These are phyloP conservation scores for Bombus sibiricus DNA, from an alignment of 1,140 invertebrate species.

Conservation along the genomic window DNA sequence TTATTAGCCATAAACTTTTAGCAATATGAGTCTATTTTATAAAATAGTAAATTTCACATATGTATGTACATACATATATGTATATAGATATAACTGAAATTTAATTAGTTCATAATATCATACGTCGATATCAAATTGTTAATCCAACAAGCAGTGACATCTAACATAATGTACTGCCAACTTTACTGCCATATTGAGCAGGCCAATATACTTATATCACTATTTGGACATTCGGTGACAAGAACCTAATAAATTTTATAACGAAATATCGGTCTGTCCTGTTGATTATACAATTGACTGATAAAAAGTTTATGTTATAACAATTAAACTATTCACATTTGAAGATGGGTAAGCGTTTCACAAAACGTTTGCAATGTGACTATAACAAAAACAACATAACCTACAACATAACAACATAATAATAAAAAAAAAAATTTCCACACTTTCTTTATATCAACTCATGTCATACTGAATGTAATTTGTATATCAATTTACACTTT, in stretches of 20 bases:
- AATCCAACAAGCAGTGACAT: slow-evolving; percentile 14
- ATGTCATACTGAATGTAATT: not conserved
- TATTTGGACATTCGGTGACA: slow-evolving; percentile 1
- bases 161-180: not conserved
- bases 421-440: not conserved
- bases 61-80: not conserved
- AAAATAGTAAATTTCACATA: not conserved
- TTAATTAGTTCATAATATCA: not conserved
- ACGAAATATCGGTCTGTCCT: not conserved
- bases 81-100: not conserved
- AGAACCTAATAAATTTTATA: slow-evolving; percentile 34
- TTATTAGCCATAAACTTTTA: not conserved
- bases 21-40: not conserved
- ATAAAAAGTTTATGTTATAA: slow-evolving; percentile 15
- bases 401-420: not conserved
- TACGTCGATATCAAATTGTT: not conserved
- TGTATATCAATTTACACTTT: not conserved
- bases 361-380: slow-evolving; percentile 3
- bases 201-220: slow-evolving; percentile 26
- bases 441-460: not conserved
- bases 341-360: slow-evolving; percentile 21
- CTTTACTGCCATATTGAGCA: not conserved
- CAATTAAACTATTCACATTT: not conserved
- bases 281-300: not conserved
- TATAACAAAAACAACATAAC: slow-evolving; percentile 48